A percentile compares a stretch with the other conserved stretches of the same genome.
phyloP scores from a whole-genome alignment of 2,113 vertebrate species.

The Trichomycterus rosablanca region DNA sequence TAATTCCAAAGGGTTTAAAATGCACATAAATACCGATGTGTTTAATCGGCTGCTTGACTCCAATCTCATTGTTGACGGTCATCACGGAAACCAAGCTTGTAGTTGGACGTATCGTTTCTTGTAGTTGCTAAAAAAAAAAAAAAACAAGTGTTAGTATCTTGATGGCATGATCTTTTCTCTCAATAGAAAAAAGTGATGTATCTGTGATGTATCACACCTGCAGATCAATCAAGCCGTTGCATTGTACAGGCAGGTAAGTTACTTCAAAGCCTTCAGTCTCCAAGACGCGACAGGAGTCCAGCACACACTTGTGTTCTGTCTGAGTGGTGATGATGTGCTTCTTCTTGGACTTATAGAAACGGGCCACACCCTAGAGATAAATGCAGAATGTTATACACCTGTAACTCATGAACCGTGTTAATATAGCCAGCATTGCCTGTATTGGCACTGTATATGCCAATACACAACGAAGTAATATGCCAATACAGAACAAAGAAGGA shows the following conservation, averaged over 20 bases:
- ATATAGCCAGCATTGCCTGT: no score
- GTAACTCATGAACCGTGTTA: no score
- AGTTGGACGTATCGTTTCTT: slow-evolving; percentile 79
- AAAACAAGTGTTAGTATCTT: no score
- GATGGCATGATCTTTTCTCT: no score
- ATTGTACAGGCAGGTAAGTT: slow-evolving; percentile 88
- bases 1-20: no score
- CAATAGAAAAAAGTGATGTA: no score
- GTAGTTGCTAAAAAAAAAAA: slow-evolving; percentile 70
- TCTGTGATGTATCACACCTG: slow-evolving; percentile 64
- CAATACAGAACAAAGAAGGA: not conserved
- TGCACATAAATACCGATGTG: slow-evolving; percentile 97
- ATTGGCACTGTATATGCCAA: no score
- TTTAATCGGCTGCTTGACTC: slow-evolving; percentile 83
- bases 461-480: no score
- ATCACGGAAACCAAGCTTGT: slow-evolving; percentile 91
- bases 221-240: slow-evolving; percentile 83
- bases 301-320: slow-evolving; percentile 94
- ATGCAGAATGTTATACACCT: no score
- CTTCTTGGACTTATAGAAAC: slow-evolving; percentile 89
- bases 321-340: slow-evolving; percentile 91
- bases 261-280: slow-evolving; percentile 87
- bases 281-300: slow-evolving; percentile 90
- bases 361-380: slow-evolving; percentile 81
- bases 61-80: slow-evolving; percentile 96